Evolutionary conservation across 1,140 invertebrate genomes (phyloP), one percentile per base, ranked within the genome.

Genomic region (Penaeus vannamei): DNA sequence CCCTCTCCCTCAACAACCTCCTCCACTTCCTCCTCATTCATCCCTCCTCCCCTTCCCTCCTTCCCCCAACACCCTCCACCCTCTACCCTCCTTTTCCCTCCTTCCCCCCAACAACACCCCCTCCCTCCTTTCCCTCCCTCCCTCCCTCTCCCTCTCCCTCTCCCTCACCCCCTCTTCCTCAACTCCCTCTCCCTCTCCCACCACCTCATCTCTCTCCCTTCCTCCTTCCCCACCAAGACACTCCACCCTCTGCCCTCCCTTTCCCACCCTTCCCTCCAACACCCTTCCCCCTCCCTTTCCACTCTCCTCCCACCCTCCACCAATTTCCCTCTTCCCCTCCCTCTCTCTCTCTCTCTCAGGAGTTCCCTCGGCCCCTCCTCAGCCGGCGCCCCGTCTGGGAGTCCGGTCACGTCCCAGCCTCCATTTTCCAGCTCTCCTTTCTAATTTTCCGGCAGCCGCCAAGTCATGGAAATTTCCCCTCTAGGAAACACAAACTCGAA

Each of bases 401-500:
- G 29, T 46, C 76, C 29, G 46, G 29, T n/a, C 76, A 79, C 76
- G 76, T 79, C 14, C 32, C 76, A 7, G 76, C 76, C 76, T 79
- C 29, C 76, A 32, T 79, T 79, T 79, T 79, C 76, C 76, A 79
- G 76, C n/a, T 46, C 76, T 79, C 76, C 76, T 79, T 46, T 46
- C 76, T 79, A 79, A 79, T 79, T 79, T 36, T 46, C 32, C 32
- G n/a, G 26, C 81, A 32, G 46, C 81, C 81, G 46, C 81, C 81
- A 84, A 84, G 81, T 84, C 81, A 84, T 59, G 81, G 81, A 84
- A 84, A 84, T 84, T 84, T 84, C 60, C 81, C 26, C 60, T 61
- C 60, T 29, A 84, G 60, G 81, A 53, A 84, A 84, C 81, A 84
- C 59, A 61, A 62, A 84, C 42, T 76, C 29, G 42, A 76, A 36